Evolutionary conservation across 2,113 vertebrate genomes (phyloP).

Genomic region (Pavo muticus): DNA sequence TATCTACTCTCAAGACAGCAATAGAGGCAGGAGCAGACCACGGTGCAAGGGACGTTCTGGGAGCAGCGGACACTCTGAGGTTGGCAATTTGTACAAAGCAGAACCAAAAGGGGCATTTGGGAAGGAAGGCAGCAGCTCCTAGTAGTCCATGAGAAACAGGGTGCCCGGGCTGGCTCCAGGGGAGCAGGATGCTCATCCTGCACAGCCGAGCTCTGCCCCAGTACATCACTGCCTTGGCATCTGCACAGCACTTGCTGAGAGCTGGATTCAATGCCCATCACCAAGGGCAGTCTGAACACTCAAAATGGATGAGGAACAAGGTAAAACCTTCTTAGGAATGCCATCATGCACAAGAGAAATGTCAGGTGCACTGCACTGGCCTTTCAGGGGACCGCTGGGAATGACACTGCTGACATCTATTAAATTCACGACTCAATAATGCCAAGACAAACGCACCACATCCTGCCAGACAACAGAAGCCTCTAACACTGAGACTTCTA

Average conservation of each 20-base stretch:
- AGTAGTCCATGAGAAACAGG: not conserved
- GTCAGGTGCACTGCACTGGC: not conserved
- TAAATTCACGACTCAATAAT: not conserved
- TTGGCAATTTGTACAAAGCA: not conserved
- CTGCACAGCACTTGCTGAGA: rapidly evolving
- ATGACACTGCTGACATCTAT: not conserved
- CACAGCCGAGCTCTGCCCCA: not conserved
- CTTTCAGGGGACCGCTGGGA: slow-evolving; percentile 8
- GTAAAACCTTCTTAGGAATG: not conserved
- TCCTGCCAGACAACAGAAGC: not conserved
- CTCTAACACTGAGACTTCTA: not conserved
- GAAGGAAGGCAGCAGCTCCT: not conserved
- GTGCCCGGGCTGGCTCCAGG: not conserved
- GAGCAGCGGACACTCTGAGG: not conserved
- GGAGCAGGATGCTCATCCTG: not conserved
- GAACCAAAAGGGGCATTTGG: not conserved
- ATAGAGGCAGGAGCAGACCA: not conserved
- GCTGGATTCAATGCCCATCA: not conserved
- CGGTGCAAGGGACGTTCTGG: not conserved
- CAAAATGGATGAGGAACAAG: not conserved
- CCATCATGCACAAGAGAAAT: not conserved
- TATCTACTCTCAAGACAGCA: not conserved
- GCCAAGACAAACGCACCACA: not conserved
- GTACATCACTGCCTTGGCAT: not conserved
- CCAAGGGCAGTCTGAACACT: rapidly evolving